Base-by-base conservation (phyloP, 1,140 invertebrate species). In the Drosophila gunungcola region DNA sequence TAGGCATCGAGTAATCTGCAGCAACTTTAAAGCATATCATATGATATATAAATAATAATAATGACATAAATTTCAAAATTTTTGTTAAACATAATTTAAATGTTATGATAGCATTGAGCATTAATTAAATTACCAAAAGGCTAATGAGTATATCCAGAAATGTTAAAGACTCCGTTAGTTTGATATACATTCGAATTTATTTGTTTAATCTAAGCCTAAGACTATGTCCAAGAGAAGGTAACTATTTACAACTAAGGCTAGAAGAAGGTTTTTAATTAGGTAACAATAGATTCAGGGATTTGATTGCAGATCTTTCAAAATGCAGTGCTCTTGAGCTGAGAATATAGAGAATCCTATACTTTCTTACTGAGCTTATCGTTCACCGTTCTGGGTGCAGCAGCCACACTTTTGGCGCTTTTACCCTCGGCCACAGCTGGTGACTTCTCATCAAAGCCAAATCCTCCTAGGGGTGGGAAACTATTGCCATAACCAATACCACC, bases 311-410 rank as follows among this genome's bases (percentile, higher is more conserved):
- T 38, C 29, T 34, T 11, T 27, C 12, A 2, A 25, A 9, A 11
- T 16, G 7, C 21, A 25, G 21, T 21, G 29, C 29, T 7, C 3
- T 32, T 32, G 29, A 32, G 6, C 29, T 32, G 5, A 32, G 29
- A 32, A 7, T 32, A 32, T 32, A 7, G 2, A 7, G 2, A 7
- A 3, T 13, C 32, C 39, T 89, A 91, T 0, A 75, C 27, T 64
- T 85, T 88, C 57, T 90, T 91, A 34, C 43, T 83, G 38, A 91
- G 61, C 53, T 91, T 91, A 27, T 91, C 90, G 32, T 83, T 86
- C 4, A 91, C 80, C 5, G 38, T 67, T 10, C 53, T 41, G 6
- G 67, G 11, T 4, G 73, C 10, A 3, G 70, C 72, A 1, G 46
- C 52, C 34, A 80, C 60, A 43, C 56, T 78, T 32, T 78, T 75